A percentile compares a stretch with the other conserved stretches of the same genome.
Conservation (phyloP, 2,113 vertebrate genomes). For the Salvator merianae region DNA sequence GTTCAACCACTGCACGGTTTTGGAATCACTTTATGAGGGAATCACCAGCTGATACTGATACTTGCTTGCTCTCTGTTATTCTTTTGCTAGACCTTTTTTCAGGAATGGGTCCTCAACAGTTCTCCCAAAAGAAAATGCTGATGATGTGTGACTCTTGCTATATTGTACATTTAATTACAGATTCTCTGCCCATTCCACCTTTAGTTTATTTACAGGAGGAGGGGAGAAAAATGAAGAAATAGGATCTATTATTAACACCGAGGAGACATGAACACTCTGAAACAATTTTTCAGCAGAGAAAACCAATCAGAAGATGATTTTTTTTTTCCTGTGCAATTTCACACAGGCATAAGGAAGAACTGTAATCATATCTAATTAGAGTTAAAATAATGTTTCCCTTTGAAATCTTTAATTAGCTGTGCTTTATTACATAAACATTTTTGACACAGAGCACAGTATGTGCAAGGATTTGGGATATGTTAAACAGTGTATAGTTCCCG, state of each 20-base stretch:
- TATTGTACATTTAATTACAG: constrained; percentile 29
- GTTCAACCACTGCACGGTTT: background rate
- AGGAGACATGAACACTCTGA: constrained; percentile 39
- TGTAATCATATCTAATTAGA: constrained; percentile 82
- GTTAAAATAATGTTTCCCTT: constrained; percentile 82
- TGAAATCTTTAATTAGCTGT: constrained; percentile 84
- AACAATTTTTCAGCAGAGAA: constrained; percentile 54
- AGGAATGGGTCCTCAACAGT: background rate
- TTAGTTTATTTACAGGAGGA: constrained; percentile 2
- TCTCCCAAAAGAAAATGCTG: background rate
- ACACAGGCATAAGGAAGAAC: constrained; percentile 62
- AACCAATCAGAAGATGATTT: constrained; percentile 48
- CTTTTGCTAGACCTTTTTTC: background rate
- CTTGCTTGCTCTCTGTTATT: background rate
- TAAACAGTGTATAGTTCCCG: constrained; percentile 66
- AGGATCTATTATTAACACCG: constrained; percentile 44
- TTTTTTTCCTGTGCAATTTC: constrained; percentile 39
- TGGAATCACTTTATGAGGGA: background rate
- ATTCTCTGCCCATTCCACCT: background rate
- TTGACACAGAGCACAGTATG: constrained; percentile 65
- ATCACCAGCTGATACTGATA: background rate
- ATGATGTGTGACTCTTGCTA: constrained; percentile 24
- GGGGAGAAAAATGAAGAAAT: background rate
- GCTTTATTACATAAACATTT: constrained; percentile 81
- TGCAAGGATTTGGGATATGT: constrained; percentile 68